A percentile compares a stretch with the other conserved stretches of the same genome.
Evolutionary conservation across 1,140 invertebrate species (phyloP).

Genomic region (Drosophila tani): DNA sequence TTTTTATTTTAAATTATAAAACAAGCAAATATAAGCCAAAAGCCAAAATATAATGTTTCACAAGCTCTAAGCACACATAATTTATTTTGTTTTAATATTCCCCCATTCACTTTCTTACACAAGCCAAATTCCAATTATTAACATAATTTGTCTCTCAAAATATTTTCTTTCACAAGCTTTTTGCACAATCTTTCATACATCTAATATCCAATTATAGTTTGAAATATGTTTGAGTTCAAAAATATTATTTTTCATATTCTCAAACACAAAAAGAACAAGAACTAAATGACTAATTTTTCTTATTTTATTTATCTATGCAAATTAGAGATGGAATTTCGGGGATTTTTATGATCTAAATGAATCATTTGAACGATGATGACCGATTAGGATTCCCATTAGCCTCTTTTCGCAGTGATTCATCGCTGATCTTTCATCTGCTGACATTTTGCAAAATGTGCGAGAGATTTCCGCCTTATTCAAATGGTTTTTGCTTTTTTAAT

Average conservation of each 20-base stretch:
- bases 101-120: too few relatives aligned
- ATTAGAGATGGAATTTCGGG: neutral
- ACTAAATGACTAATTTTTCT: slow-evolving; percentile 10
- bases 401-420: slow-evolving; percentile 26
- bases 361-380: slow-evolving; percentile 2
- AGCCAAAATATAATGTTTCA: too few relatives aligned
- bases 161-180: slow-evolving; percentile 8
- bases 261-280: neutral
- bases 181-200: slow-evolving; percentile 8
- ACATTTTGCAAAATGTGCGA: slow-evolving; percentile 12
- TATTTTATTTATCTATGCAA: slow-evolving; percentile 4
- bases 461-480: slow-evolving; percentile 26
- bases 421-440: slow-evolving; percentile 18
- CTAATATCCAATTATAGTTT: slow-evolving; percentile 15
- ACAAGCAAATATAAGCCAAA: neutral
- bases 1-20: neutral
- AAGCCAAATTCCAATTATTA: neutral
- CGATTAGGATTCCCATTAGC: slow-evolving; percentile 8
- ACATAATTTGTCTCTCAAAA: neutral
- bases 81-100: neutral
- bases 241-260: slow-evolving; percentile 3
- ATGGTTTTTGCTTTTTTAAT: slow-evolving; percentile 13
- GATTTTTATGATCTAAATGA: slow-evolving; percentile 8
- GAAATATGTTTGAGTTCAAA: slow-evolving; percentile 6
- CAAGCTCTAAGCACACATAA: too few relatives aligned